Evolutionary conservation across 2,113 vertebrate genomes (phyloP).

Genomic region (Notothenia rossii): DNA sequence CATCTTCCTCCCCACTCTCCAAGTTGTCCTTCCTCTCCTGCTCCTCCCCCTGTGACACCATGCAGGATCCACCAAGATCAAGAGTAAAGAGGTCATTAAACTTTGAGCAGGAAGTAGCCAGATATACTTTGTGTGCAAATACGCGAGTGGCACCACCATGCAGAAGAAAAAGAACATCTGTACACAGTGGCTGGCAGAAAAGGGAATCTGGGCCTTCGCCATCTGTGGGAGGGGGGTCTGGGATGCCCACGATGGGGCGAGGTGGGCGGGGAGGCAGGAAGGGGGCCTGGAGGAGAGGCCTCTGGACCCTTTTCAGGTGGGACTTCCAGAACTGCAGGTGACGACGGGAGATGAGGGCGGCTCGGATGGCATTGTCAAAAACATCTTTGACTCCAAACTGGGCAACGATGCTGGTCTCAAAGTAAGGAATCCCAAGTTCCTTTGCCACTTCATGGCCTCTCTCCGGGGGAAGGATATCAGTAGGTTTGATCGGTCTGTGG

Average conservation of each 20-base stretch:
- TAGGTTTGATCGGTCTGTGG: conserved; percentile 90
- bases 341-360: conserved; percentile 91
- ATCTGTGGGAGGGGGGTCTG: conserved; percentile 80
- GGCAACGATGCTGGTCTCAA: conserved; percentile 93
- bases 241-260: conserved; percentile 87
- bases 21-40: conserved; percentile 70
- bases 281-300: conserved; percentile 89
- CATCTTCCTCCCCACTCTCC: conserved; percentile 77
- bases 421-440: conserved; percentile 92
- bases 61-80: conserved; percentile 71
- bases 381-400: conserved; percentile 95
- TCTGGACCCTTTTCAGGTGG: conserved; percentile 91
- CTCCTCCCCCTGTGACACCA: conserved; percentile 39
- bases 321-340: conserved; percentile 96
- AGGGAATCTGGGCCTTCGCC: conserved; percentile 85
- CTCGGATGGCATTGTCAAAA: conserved; percentile 94
- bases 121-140: conserved; percentile 90
- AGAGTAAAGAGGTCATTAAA: conserved; percentile 92
- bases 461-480: conserved; percentile 91
- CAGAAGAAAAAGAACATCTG: conserved; percentile 89
- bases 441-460: conserved; percentile 92
- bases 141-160: conserved; percentile 82
- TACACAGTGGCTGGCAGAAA: conserved; percentile 87
- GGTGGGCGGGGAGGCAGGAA: conserved; percentile 91
- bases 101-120: conserved; percentile 93